Conservation (phyloP, 2,797 vertebrate species). For the Chrysocyon brachyurus region DNA sequence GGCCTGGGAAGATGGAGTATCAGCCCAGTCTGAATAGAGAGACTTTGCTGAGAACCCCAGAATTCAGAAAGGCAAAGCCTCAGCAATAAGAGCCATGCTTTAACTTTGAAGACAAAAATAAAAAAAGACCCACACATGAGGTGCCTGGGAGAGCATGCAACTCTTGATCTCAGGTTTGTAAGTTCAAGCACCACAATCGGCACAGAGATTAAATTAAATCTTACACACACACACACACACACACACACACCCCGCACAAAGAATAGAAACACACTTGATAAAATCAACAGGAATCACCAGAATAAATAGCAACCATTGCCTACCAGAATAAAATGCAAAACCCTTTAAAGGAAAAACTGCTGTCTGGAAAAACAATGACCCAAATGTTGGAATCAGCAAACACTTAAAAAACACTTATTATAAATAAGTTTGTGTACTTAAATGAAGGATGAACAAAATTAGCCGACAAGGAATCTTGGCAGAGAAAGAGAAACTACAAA, state of each 20-base stretch:
- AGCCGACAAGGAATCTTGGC: not conserved
- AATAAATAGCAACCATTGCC: not conserved
- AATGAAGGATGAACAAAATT: not conserved
- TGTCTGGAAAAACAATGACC: not conserved
- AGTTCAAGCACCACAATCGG: not conserved
- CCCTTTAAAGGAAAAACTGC: not conserved
- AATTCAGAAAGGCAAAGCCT: not conserved
- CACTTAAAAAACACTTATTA: not conserved
- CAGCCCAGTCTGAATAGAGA: not conserved
- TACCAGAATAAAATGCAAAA: not conserved
- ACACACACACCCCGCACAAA: not conserved
- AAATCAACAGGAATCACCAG: not conserved
- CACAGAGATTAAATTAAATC: not conserved
- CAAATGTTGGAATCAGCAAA: not conserved
- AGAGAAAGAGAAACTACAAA: not conserved
- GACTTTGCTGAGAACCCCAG: not conserved
- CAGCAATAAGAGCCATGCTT: not conserved
- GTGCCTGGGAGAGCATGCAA: not conserved
- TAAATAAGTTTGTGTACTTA: not conserved
- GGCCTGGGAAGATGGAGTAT: not conserved
- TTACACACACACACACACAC: not conserved
- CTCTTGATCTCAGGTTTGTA: not conserved
- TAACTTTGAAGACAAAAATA: not conserved
- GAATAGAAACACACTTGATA: not conserved
- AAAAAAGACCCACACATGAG: not conserved